These are phyloP conservation scores for Lepidurus packardi DNA, from an alignment of 1,140 invertebrate genomes.

Conservation along the genomic window DNA sequence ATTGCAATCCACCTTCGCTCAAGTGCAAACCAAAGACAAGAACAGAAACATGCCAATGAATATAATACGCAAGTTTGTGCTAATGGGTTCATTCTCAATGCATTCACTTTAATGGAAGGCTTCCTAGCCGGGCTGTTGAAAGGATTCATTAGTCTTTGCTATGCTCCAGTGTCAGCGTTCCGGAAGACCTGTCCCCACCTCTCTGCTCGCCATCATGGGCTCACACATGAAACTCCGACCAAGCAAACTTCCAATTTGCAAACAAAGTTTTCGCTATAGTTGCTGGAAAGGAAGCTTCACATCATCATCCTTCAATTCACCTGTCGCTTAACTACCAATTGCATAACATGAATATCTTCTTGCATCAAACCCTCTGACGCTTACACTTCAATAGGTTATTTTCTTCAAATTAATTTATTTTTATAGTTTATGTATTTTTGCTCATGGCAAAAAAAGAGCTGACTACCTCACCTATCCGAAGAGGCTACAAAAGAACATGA, in stretches of 20 bases:
- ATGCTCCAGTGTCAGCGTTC: neutral
- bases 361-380: neutral
- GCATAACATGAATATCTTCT: neutral
- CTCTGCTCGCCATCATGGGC: neutral
- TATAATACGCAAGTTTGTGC: neutral
- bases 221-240: neutral
- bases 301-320: neutral
- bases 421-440: neutral
- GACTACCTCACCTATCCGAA: no score
- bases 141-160: neutral
- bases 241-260: neutral
- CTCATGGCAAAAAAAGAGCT: neutral
- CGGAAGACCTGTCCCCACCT: neutral
- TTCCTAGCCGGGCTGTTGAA: neutral
- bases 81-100: slow-evolving; percentile 5
- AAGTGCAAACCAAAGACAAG: neutral
- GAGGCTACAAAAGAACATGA: neutral
- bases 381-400: neutral
- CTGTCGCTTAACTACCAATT: neutral
- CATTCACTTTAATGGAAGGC: neutral
- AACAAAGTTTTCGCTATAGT: neutral
- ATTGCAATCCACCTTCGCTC: neutral
- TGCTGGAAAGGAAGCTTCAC: neutral
- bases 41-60: neutral
- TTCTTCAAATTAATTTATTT: neutral